phyloP scores from a whole-genome alignment of 2,888 invertebrate genomes.

The Halocaridina rubra region DNA sequence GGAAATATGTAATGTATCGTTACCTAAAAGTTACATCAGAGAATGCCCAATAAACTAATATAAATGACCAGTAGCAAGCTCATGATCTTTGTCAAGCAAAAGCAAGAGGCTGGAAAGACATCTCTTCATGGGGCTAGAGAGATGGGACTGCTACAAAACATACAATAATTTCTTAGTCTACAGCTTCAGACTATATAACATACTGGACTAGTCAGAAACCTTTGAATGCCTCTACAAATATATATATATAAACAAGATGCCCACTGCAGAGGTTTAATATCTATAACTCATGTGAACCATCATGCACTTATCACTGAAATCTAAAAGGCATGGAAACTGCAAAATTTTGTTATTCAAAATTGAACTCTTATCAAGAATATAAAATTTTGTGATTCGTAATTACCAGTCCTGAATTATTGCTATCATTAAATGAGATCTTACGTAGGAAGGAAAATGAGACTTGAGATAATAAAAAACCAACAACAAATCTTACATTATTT shows the following conservation, averaged over 20 bases:
- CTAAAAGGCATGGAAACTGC: not conserved
- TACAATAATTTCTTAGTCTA: not conserved
- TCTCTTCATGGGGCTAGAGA: no score
- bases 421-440: not conserved
- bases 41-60: no score
- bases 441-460: not conserved
- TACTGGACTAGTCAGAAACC: not conserved
- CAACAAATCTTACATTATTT: slow-evolving; percentile 35
- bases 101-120: no score
- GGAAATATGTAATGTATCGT: no score
- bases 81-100: no score
- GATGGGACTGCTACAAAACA: not conserved
- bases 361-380: no score
- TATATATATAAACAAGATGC: not conserved
- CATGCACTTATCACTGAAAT: slow-evolving; percentile 25
- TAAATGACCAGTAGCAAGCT: no score
- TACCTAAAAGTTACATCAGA: no score
- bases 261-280: not conserved
- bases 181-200: no score
- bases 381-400: not conserved
- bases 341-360: not conserved
- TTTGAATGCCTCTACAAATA: not conserved
- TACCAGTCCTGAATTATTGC: not conserved
- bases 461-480: slow-evolving; percentile 28
- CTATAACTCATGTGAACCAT: not conserved